These are phyloP conservation scores for Pollenia amentaria DNA, from an alignment of 2,888 invertebrate genomes.

Conservation along the genomic window DNA sequence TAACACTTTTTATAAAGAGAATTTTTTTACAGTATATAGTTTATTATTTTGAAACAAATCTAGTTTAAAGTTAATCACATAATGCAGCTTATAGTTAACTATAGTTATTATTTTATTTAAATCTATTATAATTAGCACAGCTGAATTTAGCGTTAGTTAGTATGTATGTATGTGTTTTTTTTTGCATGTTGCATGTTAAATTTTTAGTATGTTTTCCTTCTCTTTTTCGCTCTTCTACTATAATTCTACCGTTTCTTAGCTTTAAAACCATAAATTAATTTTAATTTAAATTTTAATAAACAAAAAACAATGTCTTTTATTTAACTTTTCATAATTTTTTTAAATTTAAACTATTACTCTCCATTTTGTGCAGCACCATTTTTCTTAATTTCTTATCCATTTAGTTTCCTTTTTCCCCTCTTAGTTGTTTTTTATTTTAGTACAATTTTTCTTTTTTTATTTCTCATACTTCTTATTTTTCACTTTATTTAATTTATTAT, in stretches of 20 bases:
- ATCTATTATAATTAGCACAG: slow-evolving; percentile 51
- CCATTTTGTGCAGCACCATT: slow-evolving; percentile 58
- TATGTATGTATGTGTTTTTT: slow-evolving; percentile 74
- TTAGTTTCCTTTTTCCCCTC: slow-evolving; percentile 23
- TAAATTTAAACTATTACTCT: slow-evolving; percentile 10
- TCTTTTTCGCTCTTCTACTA: slow-evolving; percentile 46
- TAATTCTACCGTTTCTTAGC: slow-evolving; percentile 46
- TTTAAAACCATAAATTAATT: slow-evolving; percentile 30
- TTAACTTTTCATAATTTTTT: slow-evolving; percentile 12
- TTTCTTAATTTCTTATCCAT: slow-evolving; percentile 24
- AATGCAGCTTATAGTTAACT: slow-evolving; percentile 54
- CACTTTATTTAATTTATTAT: slow-evolving; percentile 35
- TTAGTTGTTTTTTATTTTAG: slow-evolving; percentile 29
- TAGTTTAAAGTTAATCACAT: slow-evolving; percentile 45
- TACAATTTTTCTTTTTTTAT: slow-evolving; percentile 26
- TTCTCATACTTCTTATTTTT: slow-evolving; percentile 46
- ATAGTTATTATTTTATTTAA: slow-evolving; percentile 50
- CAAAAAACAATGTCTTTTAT: too few species aligned
- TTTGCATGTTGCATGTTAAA: slow-evolving; percentile 81
- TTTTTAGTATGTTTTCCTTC: slow-evolving; percentile 51
- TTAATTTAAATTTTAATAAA: slow-evolving; percentile 8
- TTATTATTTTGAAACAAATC: slow-evolving; percentile 12
- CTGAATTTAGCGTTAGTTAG: slow-evolving; percentile 45
- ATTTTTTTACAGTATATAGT: slow-evolving; percentile 32
- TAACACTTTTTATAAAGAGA: slow-evolving; percentile 43